Percentiles rank a stretch among this genome's conserved stretches.
These are phyloP conservation scores for Thomomys bottae DNA, from an alignment of 2,113 vertebrate species.

Conservation along the genomic window DNA sequence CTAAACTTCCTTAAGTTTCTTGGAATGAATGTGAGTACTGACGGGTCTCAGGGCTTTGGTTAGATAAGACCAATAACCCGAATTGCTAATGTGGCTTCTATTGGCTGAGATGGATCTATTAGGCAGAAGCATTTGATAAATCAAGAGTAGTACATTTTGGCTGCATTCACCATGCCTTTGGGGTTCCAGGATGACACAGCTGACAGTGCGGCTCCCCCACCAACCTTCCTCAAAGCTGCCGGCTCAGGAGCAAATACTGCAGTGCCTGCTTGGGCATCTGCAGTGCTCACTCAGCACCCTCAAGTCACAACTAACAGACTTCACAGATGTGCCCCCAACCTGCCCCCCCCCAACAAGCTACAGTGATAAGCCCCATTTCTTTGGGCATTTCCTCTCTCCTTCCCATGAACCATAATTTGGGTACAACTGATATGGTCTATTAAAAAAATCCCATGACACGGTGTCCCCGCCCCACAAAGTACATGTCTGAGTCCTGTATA, in stretches of 20 bases:
- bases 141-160: constrained; percentile 42
- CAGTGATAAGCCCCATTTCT: neutral
- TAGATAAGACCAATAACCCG: constrained; percentile 25
- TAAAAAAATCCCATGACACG: neutral
- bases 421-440: fast-evolving
- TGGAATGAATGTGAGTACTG: neutral
- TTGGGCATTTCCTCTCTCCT: neutral
- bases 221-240: neutral
- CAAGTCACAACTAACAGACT: neutral
- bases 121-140: constrained; percentile 33
- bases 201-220: neutral
- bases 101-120: constrained; percentile 56
- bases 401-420: neutral
- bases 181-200: neutral
- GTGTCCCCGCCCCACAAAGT: neutral
- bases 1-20: neutral
- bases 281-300: fast-evolving
- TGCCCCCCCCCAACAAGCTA: neutral
- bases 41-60: neutral
- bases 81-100: constrained; percentile 64
- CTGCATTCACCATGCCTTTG: constrained; percentile 38
- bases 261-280: too few species aligned
- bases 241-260: neutral
- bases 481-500: neutral
- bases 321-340: neutral